These are phyloP conservation scores for Choloepus hoffmanni DNA, from an alignment of 2,113 vertebrate species.

Conservation along the genomic window DNA sequence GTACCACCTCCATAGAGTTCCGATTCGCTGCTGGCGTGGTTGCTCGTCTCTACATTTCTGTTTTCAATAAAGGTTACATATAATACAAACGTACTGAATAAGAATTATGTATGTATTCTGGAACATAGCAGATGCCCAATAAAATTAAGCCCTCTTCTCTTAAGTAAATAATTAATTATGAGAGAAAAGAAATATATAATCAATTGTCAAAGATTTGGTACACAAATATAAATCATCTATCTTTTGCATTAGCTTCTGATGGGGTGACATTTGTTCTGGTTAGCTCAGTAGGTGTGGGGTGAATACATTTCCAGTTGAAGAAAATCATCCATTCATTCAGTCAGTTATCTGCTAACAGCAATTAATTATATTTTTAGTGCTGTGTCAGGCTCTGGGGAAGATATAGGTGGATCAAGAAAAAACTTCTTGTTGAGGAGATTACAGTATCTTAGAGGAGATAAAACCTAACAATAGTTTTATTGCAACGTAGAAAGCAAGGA, in stretches of 20 bases:
- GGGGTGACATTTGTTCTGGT: not conserved
- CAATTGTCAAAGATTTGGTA: not conserved
- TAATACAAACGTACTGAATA: not conserved
- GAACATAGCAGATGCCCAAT: not conserved
- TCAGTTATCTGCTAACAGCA: not conserved
- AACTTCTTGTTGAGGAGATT: not conserved
- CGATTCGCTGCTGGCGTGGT: not conserved
- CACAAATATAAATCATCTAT: not conserved
- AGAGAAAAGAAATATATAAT: not conserved
- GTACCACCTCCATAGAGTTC: conserved; percentile 55
- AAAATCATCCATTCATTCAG: not conserved
- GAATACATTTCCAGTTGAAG: not conserved
- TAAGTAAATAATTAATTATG: not conserved
- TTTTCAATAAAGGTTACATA: not conserved
- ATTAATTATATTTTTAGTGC: not conserved
- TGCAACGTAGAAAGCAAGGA: not conserved
- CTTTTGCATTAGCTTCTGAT: not conserved
- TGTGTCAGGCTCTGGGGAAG: not conserved
- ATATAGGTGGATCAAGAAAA: not conserved
- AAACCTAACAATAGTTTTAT: not conserved
- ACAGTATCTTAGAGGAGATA: not conserved
- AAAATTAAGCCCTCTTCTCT: not conserved
- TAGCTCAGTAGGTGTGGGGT: not conserved
- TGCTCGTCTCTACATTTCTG: not conserved
- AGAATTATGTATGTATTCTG: not conserved